A percentile compares a stretch with the other conserved stretches of the same genome.
phyloP scores from a whole-genome alignment of 2,888 invertebrate genomes.

The Torymus aiolomorphi region DNA sequence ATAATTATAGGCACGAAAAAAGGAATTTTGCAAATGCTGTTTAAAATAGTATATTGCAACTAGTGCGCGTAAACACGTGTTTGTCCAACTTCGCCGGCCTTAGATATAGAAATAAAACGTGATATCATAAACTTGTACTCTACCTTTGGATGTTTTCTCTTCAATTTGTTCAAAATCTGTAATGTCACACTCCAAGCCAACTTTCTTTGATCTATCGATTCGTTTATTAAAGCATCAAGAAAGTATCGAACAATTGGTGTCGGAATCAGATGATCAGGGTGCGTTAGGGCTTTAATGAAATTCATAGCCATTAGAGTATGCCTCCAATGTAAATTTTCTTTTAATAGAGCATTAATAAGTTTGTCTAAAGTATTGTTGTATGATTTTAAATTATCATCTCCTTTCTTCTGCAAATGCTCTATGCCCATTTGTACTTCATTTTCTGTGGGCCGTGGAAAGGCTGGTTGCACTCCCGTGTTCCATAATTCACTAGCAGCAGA shows the following conservation, averaged over 20 bases:
- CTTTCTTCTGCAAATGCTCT: slow-evolving; percentile 61
- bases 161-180: slow-evolving; percentile 84
- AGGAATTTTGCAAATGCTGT: no score
- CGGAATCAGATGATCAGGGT: slow-evolving; percentile 83
- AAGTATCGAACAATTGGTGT: slow-evolving; percentile 81
- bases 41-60: no score
- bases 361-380: slow-evolving; percentile 77
- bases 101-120: no score
- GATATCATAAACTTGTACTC: not conserved
- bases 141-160: slow-evolving; percentile 78
- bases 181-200: slow-evolving; percentile 80
- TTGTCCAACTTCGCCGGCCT: no score
- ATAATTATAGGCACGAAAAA: no score
- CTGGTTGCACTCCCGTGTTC: slow-evolving; percentile 72
- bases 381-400: slow-evolving; percentile 60
- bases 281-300: slow-evolving; percentile 84
- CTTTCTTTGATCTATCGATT: slow-evolving; percentile 87
- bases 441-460: slow-evolving; percentile 71
- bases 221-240: slow-evolving; percentile 82
- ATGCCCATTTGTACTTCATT: slow-evolving; percentile 74
- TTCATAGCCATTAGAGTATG: slow-evolving; percentile 86
- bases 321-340: slow-evolving; percentile 85
- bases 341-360: slow-evolving; percentile 78
- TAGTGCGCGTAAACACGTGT: no score
- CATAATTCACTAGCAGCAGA: slow-evolving; percentile 77